A percentile compares a stretch with the other conserved stretches of the same genome.
phyloP scores from a whole-genome alignment of 2,797 vertebrate genomes.

The Gambelia wislizenii region DNA sequence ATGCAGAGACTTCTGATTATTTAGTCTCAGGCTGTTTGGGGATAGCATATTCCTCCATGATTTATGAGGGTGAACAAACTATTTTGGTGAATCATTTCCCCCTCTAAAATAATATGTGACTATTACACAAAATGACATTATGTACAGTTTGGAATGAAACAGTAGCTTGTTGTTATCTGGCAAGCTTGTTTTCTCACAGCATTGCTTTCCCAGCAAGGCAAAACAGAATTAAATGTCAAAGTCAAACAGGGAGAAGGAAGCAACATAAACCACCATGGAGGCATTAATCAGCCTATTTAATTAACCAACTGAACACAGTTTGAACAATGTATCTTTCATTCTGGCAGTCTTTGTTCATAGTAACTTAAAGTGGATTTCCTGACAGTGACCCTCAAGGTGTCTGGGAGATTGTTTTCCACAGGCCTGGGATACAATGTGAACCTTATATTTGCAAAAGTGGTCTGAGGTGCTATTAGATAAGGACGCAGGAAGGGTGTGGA shows the following conservation, averaged over 20 bases:
- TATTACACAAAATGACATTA: constrained; percentile 59
- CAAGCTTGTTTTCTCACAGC: constrained; percentile 51
- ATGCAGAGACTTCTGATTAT: not conserved
- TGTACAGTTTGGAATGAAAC: constrained; percentile 44
- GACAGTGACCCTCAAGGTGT: constrained; percentile 56
- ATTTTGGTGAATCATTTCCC: constrained; percentile 49
- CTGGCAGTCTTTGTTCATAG: constrained; percentile 58
- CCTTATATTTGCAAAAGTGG: constrained; percentile 65
- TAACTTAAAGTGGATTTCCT: constrained; percentile 72
- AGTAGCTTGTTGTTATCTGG: constrained; percentile 55
- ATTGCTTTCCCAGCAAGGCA: constrained; percentile 52
- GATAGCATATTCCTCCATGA: not conserved
- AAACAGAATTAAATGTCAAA: constrained; percentile 59
- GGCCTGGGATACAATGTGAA: constrained; percentile 36
- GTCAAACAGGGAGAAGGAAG: constrained; percentile 47
- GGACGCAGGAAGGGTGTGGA: constrained; percentile 56
- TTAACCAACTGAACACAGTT: constrained; percentile 67
- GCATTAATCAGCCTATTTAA: constrained; percentile 73
- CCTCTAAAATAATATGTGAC: constrained; percentile 60
- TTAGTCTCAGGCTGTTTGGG: constrained; percentile 3
- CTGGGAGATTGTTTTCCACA: constrained; percentile 59
- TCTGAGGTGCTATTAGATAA: constrained; percentile 59
- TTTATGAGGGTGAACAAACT: constrained; percentile 6
- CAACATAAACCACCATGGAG: constrained; percentile 43
- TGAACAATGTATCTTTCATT: constrained; percentile 71